Evolutionary conservation across 2,888 invertebrate genomes (phyloP), one percentile per base, ranked within the genome.

Genomic region (Drosophila diplacantha): DNA sequence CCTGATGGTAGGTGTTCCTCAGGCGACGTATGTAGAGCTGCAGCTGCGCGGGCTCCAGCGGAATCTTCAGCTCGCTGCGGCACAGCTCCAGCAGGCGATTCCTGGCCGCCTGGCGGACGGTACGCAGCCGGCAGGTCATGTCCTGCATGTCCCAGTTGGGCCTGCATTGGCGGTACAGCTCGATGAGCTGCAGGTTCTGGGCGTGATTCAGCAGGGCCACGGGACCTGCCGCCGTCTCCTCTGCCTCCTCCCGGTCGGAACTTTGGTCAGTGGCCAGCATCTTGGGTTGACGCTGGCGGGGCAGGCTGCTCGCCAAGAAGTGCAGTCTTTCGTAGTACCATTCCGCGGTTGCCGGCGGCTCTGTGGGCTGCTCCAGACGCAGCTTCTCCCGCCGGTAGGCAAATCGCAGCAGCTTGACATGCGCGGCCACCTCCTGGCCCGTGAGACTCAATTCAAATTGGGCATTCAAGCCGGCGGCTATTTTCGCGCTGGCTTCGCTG

Each of bases 111-210:
- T 55, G 20, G 3, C 72, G 74, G 3, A 73, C 63, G 8, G 56
- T 37, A 1, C 62, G 38, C 39, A 64, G 49, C 0, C 68, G 74
- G 12, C 72, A 72, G 29, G 35, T 50, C 55, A 71, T 20, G 26
- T 71, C 61, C 43, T 61, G 63, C 71, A 68, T 74, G 16, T 74
- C 60, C 72, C 71, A 73, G 11, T 35, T 46, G 0, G 29, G 35
- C 6, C 37, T 22, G 18, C 71, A 68, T 9, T 62, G 54, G 5
- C 32, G 44, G 39, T 74, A 73, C 1, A 74, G 54, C 14, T 74
- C 57, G 8, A 74, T 73, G n/a, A 73, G 60, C 24, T 56, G 41
- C 1, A 51, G n/a, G 34, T 67, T 57, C 41, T 72, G 62, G 18
- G 31, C 41, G 6, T 49, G 49, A 9, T 38, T 73, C 34, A 72